Conservation (phyloP, 1,140 invertebrate species). For the Zophobas atratus region DNA sequence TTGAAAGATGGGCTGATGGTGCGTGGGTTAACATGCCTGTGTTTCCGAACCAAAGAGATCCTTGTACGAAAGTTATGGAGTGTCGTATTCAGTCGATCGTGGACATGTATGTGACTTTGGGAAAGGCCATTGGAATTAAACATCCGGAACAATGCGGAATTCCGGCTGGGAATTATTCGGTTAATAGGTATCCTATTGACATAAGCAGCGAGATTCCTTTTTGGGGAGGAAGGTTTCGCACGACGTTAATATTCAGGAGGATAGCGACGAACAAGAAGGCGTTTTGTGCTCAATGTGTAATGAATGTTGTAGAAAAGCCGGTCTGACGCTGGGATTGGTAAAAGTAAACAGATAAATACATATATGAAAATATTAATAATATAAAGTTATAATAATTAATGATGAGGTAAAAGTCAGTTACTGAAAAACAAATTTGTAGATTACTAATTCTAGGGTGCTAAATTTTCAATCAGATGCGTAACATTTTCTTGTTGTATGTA, state of each 20-base stretch:
- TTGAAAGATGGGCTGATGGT: slow-evolving; percentile 1
- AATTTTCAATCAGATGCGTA: no score
- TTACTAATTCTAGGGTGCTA: no score
- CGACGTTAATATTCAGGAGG: not conserved
- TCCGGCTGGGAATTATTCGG: not conserved
- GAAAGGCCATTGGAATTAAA: not conserved
- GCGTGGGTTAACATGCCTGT: slow-evolving; percentile 7
- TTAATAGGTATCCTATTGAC: not conserved
- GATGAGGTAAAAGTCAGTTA: no score
- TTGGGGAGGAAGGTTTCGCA: not conserved
- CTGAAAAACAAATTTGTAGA: no score
- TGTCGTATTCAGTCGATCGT: not conserved
- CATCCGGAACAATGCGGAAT: not conserved
- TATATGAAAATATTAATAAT: no score
- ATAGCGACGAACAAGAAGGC: not conserved
- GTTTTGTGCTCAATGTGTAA: not conserved
- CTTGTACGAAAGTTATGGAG: not conserved
- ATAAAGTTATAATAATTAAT: no score
- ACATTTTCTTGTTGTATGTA: no score
- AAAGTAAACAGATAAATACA: no score
- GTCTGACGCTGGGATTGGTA: no score
- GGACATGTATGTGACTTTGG: not conserved
- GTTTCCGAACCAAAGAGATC: slow-evolving; percentile 7
- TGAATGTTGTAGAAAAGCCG: not conserved
- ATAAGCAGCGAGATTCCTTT: not conserved